Evolutionary conservation across 2,888 invertebrate genomes (phyloP).

Genomic region (Dermolepida albohirtum): DNA sequence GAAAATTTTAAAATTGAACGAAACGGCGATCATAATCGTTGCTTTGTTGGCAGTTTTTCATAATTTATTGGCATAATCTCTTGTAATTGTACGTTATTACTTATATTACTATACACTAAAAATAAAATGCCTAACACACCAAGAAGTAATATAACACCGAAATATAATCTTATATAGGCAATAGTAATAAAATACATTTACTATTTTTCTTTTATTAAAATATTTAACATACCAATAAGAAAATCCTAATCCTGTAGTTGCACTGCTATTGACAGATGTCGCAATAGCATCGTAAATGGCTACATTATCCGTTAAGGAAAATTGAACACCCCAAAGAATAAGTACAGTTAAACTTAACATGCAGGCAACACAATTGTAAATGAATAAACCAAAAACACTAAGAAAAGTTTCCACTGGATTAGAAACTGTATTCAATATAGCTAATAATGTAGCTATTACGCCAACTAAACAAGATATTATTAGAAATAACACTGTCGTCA

Average conservation of each 20-base stretch:
- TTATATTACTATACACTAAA: no score
- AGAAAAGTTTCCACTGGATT: conserved; percentile 72
- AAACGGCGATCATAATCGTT: no score
- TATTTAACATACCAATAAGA: conserved; percentile 63
- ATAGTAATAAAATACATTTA: no score
- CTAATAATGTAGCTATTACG: conserved; percentile 65
- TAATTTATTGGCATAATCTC: no score
- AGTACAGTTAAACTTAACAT: conserved; percentile 56
- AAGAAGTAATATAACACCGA: no score
- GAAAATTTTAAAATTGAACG: no score
- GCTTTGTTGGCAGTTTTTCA: no score
- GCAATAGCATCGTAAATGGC: conserved; percentile 62
- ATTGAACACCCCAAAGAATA: conserved; percentile 64
- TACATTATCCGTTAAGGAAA: conserved; percentile 60
- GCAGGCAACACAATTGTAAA: conserved; percentile 70
- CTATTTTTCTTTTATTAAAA: no score
- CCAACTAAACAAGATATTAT: conserved; percentile 67
- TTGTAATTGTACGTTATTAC: no score
- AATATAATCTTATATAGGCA: no score
- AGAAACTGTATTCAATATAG: conserved; percentile 70
- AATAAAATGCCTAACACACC: no score
- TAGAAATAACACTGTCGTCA: conserved; percentile 69
- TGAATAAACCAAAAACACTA: conserved; percentile 70
- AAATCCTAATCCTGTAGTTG: conserved; percentile 61
- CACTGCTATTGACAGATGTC: conserved; percentile 55